Percentiles rank a stretch among this genome's conserved stretches.
phyloP scores from a whole-genome alignment of 2,888 invertebrate species.

The Carcina quercana region DNA sequence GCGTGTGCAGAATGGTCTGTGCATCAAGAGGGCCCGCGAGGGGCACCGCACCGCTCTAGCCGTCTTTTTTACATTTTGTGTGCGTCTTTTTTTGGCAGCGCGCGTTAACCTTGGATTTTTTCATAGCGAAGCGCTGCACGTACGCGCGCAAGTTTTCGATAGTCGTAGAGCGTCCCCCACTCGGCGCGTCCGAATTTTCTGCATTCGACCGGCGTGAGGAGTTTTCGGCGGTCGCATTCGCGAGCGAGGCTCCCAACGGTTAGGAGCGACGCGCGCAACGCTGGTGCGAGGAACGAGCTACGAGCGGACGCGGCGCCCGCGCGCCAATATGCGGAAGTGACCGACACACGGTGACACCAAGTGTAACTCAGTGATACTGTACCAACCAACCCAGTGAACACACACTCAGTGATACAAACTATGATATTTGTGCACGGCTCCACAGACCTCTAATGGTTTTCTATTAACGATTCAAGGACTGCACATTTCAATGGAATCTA shows the following conservation, averaged over 20 bases:
- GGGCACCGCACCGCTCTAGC: slow-evolving; percentile 66
- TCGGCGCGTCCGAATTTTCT: slow-evolving; percentile 71
- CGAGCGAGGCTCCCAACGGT: slow-evolving; percentile 64
- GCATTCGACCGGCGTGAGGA: slow-evolving; percentile 67
- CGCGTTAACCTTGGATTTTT: slow-evolving; percentile 73
- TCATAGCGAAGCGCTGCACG: slow-evolving; percentile 72
- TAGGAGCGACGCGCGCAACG: slow-evolving; percentile 53
- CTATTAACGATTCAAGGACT: slow-evolving; percentile 57
- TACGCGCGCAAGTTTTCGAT: slow-evolving; percentile 69
- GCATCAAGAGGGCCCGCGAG: slow-evolving; percentile 59
- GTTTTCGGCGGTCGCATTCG: slow-evolving; percentile 73
- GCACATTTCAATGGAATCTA: slow-evolving; percentile 65
- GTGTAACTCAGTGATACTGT: slow-evolving; percentile 51
- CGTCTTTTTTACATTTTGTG: slow-evolving; percentile 69
- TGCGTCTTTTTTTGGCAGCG: slow-evolving; percentile 74
- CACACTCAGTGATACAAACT: slow-evolving; percentile 60
- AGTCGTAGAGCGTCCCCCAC: slow-evolving; percentile 72
- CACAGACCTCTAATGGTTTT: slow-evolving; percentile 55
- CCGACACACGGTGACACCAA: slow-evolving; percentile 33
- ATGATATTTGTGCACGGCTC: slow-evolving; percentile 63
- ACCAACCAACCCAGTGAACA: slow-evolving; percentile 47
- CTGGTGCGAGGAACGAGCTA: slow-evolving; percentile 35
- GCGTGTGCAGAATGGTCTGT: slow-evolving; percentile 51
- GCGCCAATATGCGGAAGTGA: slow-evolving; percentile 70
- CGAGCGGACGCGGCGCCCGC: slow-evolving; percentile 43